Percentiles rank a stretch among this genome's conserved stretches.
Evolutionary conservation across 2,797 vertebrate species (phyloP).

Genomic region (Fringilla coelebs): DNA sequence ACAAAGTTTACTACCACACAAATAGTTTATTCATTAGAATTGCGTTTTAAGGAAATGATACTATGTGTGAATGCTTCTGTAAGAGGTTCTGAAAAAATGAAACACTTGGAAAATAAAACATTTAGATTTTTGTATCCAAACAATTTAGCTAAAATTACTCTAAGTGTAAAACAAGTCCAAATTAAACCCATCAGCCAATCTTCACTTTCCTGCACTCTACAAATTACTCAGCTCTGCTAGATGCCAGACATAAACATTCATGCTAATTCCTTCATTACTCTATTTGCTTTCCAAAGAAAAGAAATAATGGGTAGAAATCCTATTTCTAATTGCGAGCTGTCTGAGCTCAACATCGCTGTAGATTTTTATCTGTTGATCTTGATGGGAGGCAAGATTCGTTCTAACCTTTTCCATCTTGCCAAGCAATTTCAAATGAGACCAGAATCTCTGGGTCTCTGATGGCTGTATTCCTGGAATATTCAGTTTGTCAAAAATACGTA

Average conservation of each 20-base stretch:
- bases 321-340: not conserved
- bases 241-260: constrained; percentile 7
- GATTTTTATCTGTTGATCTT: not conserved
- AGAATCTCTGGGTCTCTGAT: constrained; percentile 14
- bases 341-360: not conserved
- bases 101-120: not conserved
- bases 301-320: not conserved
- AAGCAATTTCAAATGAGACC: constrained; percentile 8
- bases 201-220: not conserved
- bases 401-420: constrained; percentile 13
- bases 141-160: constrained; percentile 38
- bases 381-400: not conserved
- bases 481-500: not conserved
- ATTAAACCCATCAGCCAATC: constrained; percentile 39
- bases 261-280: constrained; percentile 19
- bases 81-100: not conserved
- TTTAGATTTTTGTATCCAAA: constrained; percentile 22
- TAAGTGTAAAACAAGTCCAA: constrained; percentile 32
- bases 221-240: constrained; percentile 36
- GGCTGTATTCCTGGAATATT: constrained; percentile 33
- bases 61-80: not conserved
- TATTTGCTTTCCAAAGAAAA: constrained; percentile 30
- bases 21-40: not conserved
- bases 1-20: not conserved
- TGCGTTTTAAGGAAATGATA: not conserved